Conservation (phyloP, 2,113 vertebrate genomes). For the Tricholaema leucomelas region DNA sequence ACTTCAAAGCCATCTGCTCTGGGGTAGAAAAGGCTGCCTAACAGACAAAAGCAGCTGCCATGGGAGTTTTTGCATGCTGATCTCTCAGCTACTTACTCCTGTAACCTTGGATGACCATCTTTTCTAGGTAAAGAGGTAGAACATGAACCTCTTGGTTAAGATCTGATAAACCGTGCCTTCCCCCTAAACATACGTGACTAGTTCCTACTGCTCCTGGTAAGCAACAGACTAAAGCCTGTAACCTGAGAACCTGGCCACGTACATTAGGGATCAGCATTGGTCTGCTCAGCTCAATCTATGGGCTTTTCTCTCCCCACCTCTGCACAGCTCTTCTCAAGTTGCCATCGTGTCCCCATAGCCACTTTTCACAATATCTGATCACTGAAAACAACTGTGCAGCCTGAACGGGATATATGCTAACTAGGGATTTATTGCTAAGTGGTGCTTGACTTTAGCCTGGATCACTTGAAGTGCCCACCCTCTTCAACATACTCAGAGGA, state of each 20-base stretch:
- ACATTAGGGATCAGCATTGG: neutral
- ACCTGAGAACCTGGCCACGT: neutral
- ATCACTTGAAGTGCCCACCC: neutral
- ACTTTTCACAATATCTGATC: neutral
- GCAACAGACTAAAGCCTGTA: neutral
- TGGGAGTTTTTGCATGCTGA: conserved; percentile 44
- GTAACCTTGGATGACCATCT: conserved; percentile 73
- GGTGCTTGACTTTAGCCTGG: neutral
- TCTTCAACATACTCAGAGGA: neutral
- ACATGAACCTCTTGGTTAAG: conserved; percentile 57
- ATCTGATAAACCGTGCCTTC: conserved; percentile 47
- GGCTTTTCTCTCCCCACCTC: neutral
- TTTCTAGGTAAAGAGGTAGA: conserved; percentile 75
- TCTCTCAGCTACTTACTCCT: conserved; percentile 41
- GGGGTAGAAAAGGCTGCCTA: conserved; percentile 58
- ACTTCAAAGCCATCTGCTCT: conserved; percentile 47
- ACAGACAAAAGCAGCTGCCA: conserved; percentile 69
- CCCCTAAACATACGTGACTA: neutral
- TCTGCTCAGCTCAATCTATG: neutral
- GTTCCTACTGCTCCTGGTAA: neutral
- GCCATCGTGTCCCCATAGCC: neutral
- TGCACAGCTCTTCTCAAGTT: neutral
- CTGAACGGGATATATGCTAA: neutral
- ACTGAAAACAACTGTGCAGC: neutral
- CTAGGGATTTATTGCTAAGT: neutral